These are phyloP conservation scores for Anniella stebbinsi DNA, from an alignment of 2,797 vertebrate species.

Conservation along the genomic window DNA sequence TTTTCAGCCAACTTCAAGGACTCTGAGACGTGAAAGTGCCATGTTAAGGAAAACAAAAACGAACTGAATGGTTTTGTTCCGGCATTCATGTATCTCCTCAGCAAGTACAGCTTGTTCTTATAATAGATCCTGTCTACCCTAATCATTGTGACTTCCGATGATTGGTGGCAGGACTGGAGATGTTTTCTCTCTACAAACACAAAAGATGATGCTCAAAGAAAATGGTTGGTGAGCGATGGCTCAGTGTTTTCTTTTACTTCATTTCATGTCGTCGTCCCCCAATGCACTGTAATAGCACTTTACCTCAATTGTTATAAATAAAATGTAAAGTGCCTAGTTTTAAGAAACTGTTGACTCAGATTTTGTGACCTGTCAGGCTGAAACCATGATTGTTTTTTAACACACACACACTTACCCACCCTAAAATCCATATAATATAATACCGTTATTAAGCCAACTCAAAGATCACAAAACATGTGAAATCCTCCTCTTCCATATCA, in stretches of 20 bases:
- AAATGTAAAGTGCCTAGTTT: neutral
- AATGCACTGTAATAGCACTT: neutral
- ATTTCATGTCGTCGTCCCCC: neutral
- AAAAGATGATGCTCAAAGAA: conserved; percentile 38
- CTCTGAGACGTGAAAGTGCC: neutral
- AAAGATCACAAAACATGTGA: no score
- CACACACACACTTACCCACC: no score
- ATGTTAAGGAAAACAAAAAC: neutral
- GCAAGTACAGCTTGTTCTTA: conserved; percentile 21
- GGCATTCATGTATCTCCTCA: conserved; percentile 25
- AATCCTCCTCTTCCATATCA: no score
- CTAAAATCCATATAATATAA: no score
- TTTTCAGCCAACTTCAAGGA: conserved; percentile 48
- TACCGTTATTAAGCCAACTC: no score
- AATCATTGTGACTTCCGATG: conserved; percentile 26
- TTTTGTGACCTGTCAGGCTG: neutral
- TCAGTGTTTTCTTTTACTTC: conserved; percentile 42
- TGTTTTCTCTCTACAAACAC: conserved; percentile 49
- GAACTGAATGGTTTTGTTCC: neutral
- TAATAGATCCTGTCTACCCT: neutral
- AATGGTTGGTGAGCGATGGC: conserved; percentile 5
- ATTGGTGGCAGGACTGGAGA: neutral
- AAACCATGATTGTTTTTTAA: neutral
- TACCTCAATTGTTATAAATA: neutral
- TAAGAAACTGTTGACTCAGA: neutral